Base-by-base conservation (phyloP, 2,113 vertebrate species). In the Octodon degus region DNA sequence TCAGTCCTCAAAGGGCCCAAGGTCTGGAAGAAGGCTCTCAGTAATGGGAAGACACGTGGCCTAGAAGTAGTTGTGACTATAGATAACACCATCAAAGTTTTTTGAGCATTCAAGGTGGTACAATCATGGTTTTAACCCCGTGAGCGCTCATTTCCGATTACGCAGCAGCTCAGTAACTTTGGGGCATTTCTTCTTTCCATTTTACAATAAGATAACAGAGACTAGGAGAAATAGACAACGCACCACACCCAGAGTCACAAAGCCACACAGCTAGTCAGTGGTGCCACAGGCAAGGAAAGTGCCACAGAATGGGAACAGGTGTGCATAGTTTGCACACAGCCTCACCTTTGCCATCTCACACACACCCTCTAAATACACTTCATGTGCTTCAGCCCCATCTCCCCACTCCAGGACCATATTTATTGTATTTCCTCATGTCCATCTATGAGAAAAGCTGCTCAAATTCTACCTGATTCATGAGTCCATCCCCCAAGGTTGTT, bases 161-260 rank as follows among this genome's bases (percentile, higher is more conserved):
- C 80, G 19, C 2, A 93, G 63, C 37, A 92, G 67, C 1, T 40
- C 65, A 65, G 0, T 90, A 81, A 81, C 8, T 62, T 81, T 70
- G 17, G 37, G 11, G 77, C 0, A 40, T 82, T 93, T 91, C 55
- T 77, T 50, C 90, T 87, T 89, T 93, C 9, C n/a, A 62, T 47
- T 40, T 88, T 86, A 19, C 17, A 77, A 24, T 95, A 89, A 96
- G 58, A 86, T 32, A 92, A 85, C 16, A 43, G n/a, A 77, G 67
- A 76, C 9, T 17, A 83, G 53, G 14, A 47, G 30, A 79, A 11
- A 32, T 20, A 53, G 77, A 7, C 11, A 30, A 30, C 25, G 3
- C 50, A 63, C 63, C 8, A 86, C 37, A 88, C 1, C 53, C 12
- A 94, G 85, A 12, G 11, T 90, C 24, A 87, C 5, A 3, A 43